Evolutionary conservation across 2,113 vertebrate genomes (phyloP), one percentile per base, ranked within the genome.

Genomic region (Sciurus niger): DNA sequence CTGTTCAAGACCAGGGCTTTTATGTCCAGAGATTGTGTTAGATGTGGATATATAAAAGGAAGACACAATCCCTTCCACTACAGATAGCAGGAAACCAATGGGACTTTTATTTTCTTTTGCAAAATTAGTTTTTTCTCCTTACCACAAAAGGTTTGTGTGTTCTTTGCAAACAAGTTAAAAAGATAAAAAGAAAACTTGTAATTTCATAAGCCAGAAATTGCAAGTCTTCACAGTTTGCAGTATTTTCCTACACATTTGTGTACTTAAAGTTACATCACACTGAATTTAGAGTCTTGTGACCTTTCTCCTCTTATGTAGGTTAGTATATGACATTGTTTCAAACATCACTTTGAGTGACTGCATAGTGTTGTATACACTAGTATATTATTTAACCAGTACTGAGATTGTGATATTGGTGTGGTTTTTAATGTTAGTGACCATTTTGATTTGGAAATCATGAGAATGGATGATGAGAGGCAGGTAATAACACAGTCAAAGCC

Each of bases 131-230:
- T 90, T 94, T 86, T 43, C 63, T 95, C 70, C 79, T 78, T 17
- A 34, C 65, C 40, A 79, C 89, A 93, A 87, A 94, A 92, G 91
- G 55, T 63, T 43, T 60, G 0, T 22, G 60, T 93, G 63, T 91
- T 80, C 55, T 96, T 89, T 65, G 34, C 8, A 55, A 93, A 95
- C 40, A 94, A 94, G 83, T 91, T 90, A 17, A 34, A 58, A 88
- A 97, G 60, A 60, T 30, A 67, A 92, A 94, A 89, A 74, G 83
- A 76, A 94, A 94, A 55, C 58, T 67, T 58, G 74, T 74, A 22
- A 87, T 72, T 96, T 90, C 24, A 72, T 16, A 46, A 43, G 18
- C 76, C 40, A 14, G 72, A 43, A 60, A 55, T 53, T 82, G 72
- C 20, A 63, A 1, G 13, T n/a, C 70, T 77, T 73, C 8, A 22